Evolutionary conservation across 64 coral and sea anemone genomes (phyloP), one percentile per base, ranked within the genome.

Genomic region (Actinia tenebrosa): DNA sequence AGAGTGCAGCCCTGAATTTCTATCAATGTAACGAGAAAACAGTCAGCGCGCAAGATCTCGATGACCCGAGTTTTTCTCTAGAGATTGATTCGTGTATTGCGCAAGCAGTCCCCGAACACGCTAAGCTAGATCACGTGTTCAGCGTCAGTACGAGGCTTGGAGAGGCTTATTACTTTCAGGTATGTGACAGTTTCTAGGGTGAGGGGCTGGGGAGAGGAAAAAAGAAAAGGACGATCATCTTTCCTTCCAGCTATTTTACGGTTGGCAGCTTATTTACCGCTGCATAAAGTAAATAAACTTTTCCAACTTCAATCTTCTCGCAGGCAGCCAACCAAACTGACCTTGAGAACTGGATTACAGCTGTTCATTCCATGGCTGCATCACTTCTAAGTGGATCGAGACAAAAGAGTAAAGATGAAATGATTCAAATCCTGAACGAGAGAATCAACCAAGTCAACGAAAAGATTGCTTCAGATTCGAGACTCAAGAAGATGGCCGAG

Each of bases 401-500:
- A n/a, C 83, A 89, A 25, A 89, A 78, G 25, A 92, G 90, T 26
- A 99, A 99, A 64, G 93, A 89, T 59, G 93, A 99, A 53, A 99
- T 95, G 90, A 56, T 91, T 19, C 86, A 78, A 6, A 91, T 90
- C 20, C 86, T 99, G 1, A 86, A 44, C 7, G 37, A 79, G 30
- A 85, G 91, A 62, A 83, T 89, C 25, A 86, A 87, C 22, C 88
- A 89, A 86, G 83, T 95, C 13, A 88, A 95, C 17, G 87, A 84
- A 5, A 99, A 93, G 64, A 93, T 95, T 71, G 89, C 91, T 25
- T 99, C 97, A 19, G 97, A 99, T 78, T 92, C 90, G 3, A 99
- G 95, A 80, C 82, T 99, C 37, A 99, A 99, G 89, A 99, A 99
- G 84, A 99, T 99, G 97, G 97, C 97, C 63, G 97, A 99, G 44